A percentile compares a stretch with the other conserved stretches of the same genome.
Evolutionary conservation across 2,113 vertebrate species (phyloP).

Genomic region (Phyllostomus discolor): DNA sequence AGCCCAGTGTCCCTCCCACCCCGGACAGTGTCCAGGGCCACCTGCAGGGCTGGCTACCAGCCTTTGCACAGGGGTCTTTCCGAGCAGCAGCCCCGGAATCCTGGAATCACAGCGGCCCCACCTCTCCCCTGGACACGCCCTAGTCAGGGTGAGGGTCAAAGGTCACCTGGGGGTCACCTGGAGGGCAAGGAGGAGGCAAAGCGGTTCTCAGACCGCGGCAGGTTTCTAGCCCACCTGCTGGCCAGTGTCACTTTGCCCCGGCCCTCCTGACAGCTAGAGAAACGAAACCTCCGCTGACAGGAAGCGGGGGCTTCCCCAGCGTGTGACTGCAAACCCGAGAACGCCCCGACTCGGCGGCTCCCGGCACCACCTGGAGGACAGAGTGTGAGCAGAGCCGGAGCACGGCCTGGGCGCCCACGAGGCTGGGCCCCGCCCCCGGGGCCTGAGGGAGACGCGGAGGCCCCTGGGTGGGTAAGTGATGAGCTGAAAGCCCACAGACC

Average conservation of each 20-base stretch:
- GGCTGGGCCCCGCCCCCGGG: not conserved
- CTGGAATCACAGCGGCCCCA: not conserved
- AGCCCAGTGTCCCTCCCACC: not conserved
- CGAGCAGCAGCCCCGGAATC: not conserved
- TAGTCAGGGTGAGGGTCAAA: not conserved
- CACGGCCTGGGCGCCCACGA: not conserved
- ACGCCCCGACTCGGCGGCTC: not conserved
- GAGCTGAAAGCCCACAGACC: not conserved
- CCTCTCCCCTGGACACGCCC: not conserved
- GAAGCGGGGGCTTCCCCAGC: not conserved
- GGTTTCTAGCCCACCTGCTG: not conserved
- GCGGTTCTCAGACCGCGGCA: not conserved
- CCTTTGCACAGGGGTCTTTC: not conserved
- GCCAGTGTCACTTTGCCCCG: not conserved
- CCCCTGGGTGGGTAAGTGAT: not conserved
- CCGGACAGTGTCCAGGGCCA: not conserved
- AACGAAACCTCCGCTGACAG: slow-evolving; percentile 56
- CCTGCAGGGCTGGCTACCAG: not conserved
- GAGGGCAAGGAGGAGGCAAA: not conserved
- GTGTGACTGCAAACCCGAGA: not conserved
- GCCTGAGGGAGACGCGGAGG: not conserved
- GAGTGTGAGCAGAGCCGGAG: slow-evolving; percentile 31
- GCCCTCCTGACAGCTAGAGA: not conserved
- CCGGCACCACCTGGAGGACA: not conserved
- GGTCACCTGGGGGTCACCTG: not conserved